Conservation (phyloP, 2,797 vertebrate species). For the Brachymystax lenok region DNA sequence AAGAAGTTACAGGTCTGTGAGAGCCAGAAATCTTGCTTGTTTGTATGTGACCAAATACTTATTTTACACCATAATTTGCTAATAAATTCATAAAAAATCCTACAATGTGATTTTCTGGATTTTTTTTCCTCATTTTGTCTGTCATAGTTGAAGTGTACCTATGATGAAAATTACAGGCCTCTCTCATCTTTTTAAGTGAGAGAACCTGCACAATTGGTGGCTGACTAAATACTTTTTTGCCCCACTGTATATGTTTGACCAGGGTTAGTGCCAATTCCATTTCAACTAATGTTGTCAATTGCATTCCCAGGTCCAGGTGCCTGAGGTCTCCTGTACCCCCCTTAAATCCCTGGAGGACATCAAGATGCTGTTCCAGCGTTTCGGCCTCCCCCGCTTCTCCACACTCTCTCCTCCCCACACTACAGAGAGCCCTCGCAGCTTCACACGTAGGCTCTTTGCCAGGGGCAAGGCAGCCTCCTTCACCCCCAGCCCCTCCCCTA, state of each 20-base stretch:
- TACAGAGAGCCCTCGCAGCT: constrained; percentile 54
- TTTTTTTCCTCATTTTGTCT: too few species aligned
- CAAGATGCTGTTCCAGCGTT: constrained; percentile 85
- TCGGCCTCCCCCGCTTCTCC: constrained; percentile 78
- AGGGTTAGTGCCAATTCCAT: not conserved
- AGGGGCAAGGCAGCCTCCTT: constrained; percentile 8
- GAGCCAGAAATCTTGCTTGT: too few species aligned
- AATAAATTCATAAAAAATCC: too few species aligned
- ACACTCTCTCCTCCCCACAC: constrained; percentile 57
- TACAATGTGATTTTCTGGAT: too few species aligned
- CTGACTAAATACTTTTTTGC: too few species aligned
- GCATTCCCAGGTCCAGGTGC: constrained; percentile 74
- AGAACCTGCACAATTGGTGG: too few species aligned
- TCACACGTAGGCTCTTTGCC: constrained; percentile 63
- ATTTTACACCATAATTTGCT: too few species aligned
- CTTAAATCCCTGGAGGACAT: constrained; percentile 86
- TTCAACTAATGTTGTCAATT: not conserved
- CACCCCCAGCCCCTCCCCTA: constrained; percentile 43
- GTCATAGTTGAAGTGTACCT: too few species aligned
- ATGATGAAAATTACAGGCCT: too few species aligned
- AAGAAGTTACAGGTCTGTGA: too few species aligned
- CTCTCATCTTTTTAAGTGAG: too few species aligned
- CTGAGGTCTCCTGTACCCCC: constrained; percentile 70
- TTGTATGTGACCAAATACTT: too few species aligned
- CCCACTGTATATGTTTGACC: not conserved